phyloP scores from a whole-genome alignment of 2,797 vertebrate genomes.

The Phaenicophaeus curvirostris region DNA sequence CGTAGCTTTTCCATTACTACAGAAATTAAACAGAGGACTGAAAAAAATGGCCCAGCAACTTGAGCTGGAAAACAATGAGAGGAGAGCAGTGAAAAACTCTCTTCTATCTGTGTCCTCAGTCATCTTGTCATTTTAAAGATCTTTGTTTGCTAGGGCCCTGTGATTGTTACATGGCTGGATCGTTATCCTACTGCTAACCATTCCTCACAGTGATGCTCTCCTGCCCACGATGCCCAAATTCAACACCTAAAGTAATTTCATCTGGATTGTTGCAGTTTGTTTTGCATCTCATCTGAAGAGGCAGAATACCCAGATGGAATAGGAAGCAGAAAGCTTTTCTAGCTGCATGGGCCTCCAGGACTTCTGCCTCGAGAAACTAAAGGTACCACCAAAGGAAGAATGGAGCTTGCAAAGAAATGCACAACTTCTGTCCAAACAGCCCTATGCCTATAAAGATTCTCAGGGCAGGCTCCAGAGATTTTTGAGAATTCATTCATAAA shows the following conservation, averaged over 20 bases:
- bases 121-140: not conserved
- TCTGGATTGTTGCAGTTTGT: not conserved
- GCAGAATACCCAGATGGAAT: not conserved
- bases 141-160: not conserved
- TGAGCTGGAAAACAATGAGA: not conserved
- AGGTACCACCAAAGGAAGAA: not conserved
- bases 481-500: not conserved
- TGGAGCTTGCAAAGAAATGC: not conserved
- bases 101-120: not conserved
- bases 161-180: not conserved
- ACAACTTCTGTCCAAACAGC: not conserved
- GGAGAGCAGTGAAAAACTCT: not conserved
- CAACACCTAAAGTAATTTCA: not conserved
- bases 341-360: not conserved
- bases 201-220: not conserved
- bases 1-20: not conserved
- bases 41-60: not conserved
- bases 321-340: not conserved
- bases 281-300: not conserved
- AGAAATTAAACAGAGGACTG: not conserved
- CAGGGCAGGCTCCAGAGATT: fast-evolving
- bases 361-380: not conserved
- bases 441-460: not conserved
- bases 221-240: not conserved
- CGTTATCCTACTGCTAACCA: not conserved